Conservation (phyloP, 2,113 vertebrate species). For the Burhinus oedicnemus region DNA sequence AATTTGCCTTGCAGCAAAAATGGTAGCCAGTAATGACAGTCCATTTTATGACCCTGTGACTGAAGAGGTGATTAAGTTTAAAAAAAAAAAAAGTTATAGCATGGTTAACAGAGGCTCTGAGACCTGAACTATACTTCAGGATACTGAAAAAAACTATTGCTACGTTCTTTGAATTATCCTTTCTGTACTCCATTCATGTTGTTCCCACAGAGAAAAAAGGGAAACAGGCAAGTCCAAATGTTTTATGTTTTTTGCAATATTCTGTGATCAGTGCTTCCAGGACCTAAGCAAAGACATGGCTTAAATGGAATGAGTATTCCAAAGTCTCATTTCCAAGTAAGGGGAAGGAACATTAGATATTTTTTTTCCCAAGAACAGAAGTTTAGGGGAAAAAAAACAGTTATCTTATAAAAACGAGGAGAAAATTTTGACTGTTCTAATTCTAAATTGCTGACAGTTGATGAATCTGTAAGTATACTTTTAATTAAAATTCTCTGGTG, state of each 20-base stretch:
- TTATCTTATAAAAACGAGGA: not conserved
- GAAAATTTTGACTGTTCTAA: not conserved
- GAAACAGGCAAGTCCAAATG: not conserved
- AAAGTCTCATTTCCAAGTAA: not conserved
- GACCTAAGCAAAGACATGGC: not conserved
- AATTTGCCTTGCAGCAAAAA: not conserved
- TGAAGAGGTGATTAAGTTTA: not conserved
- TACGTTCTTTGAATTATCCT: not conserved
- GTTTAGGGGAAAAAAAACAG: not conserved
- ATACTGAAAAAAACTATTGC: not conserved
- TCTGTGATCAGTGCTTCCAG: not conserved
- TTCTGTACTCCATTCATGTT: not conserved
- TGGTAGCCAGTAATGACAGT: not conserved
- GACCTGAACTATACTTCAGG: not conserved
- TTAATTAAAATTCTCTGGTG: not conserved
- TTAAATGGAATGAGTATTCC: not conserved
- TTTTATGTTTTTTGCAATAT: not conserved
- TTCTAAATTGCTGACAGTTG: not conserved
- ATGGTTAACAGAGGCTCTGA: not conserved
- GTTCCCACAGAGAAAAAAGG: not conserved
- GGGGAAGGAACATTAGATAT: not conserved
- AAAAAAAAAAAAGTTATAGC: not conserved
- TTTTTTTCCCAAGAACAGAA: not conserved
- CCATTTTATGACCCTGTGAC: not conserved
- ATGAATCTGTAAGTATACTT: not conserved